phyloP scores from a whole-genome alignment of 2,888 invertebrate species.

The Pelosia muscerda region DNA sequence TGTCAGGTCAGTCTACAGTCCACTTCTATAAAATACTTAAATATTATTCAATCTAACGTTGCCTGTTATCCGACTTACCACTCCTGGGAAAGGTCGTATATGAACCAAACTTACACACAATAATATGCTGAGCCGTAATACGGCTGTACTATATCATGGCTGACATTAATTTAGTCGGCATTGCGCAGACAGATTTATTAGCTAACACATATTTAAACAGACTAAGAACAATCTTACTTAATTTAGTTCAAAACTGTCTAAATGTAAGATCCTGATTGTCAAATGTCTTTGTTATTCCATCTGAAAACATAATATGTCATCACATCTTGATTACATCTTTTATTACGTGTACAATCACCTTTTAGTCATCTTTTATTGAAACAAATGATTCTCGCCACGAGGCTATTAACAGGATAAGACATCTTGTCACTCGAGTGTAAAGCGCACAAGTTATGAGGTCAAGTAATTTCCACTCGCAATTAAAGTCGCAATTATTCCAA shows the following conservation, averaged over 20 bases:
- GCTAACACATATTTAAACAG: slow-evolving; percentile 20
- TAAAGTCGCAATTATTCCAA: slow-evolving; percentile 44
- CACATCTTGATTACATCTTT: neutral
- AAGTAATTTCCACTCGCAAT: slow-evolving; percentile 49
- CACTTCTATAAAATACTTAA: neutral
- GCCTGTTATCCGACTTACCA: neutral
- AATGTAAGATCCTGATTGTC: neutral
- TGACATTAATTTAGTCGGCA: slow-evolving; percentile 29
- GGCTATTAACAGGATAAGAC: slow-evolving; percentile 21
- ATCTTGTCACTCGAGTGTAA: slow-evolving; percentile 37
- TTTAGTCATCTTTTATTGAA: slow-evolving; percentile 18
- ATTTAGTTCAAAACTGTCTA: neutral
- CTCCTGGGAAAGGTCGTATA: neutral
- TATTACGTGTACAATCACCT: slow-evolving; percentile 9
- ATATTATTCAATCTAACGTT: neutral
- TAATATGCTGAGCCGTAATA: slow-evolving; percentile 25
- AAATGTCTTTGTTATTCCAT: slow-evolving; percentile 11
- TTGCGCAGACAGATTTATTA: slow-evolving; percentile 25
- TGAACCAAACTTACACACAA: slow-evolving; percentile 22
- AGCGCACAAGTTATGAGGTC: slow-evolving; percentile 50
- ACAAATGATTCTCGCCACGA: slow-evolving; percentile 20
- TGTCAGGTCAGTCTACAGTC: too few relatives aligned
- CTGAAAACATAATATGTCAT: slow-evolving; percentile 7
- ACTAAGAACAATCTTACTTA: neutral
- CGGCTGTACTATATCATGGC: slow-evolving; percentile 17